These are phyloP conservation scores for Diarsia dahlii DNA, from an alignment of 2,888 invertebrate species.

Conservation along the genomic window DNA sequence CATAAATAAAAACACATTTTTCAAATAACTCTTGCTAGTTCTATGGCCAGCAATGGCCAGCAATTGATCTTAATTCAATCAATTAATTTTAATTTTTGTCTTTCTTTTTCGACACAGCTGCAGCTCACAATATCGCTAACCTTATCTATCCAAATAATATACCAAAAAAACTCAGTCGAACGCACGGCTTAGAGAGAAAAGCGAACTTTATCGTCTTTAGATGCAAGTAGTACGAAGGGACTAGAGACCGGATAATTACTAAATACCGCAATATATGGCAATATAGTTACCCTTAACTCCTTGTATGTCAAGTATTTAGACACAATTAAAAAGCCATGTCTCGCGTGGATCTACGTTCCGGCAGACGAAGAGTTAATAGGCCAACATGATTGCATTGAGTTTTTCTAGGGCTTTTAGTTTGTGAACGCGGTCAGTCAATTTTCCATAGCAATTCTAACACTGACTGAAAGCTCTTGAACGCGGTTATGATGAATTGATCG, in stretches of 20 bases:
- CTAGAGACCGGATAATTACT: background rate
- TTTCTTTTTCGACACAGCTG: background rate
- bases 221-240: no score
- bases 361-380: no score
- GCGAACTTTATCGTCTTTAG: background rate
- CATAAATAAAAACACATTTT: background rate
- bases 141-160: constrained; percentile 36
- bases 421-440: background rate
- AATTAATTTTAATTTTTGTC: background rate
- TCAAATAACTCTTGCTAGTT: background rate
- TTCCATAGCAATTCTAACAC: background rate
- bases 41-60: constrained; percentile 4
- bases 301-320: no score
- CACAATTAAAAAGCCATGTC: no score
- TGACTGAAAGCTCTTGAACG: background rate
- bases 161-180: constrained; percentile 52
- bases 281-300: background rate
- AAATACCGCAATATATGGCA: background rate
- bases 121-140: constrained; percentile 61
- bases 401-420: background rate
- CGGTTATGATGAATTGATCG: background rate
- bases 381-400: background rate
- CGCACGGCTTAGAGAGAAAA: constrained; percentile 36
- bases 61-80: background rate
- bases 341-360: no score